Percentiles rank a stretch among this genome's conserved stretches.
Evolutionary conservation across 2,797 vertebrate genomes (phyloP).

Genomic region (Novumbra hubbsi): DNA sequence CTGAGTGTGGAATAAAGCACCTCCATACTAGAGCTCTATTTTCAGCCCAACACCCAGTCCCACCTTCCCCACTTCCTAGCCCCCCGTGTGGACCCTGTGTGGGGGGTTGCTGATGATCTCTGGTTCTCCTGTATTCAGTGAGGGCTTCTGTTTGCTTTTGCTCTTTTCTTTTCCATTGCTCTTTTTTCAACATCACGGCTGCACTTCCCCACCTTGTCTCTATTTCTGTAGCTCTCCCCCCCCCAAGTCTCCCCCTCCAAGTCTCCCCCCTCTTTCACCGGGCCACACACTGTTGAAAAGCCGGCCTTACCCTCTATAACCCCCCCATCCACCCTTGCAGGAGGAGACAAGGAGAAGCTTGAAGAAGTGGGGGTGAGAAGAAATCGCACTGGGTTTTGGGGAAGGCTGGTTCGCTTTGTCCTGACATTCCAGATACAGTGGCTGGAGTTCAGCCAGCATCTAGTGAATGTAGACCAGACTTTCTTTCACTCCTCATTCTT

Average conservation of each 20-base stretch:
- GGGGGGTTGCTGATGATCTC: conserved; percentile 56
- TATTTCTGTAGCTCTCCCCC: conserved; percentile 9
- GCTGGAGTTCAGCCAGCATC: conserved; percentile 28
- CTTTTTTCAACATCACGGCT: conserved; percentile 36
- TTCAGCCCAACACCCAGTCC: conserved; percentile 34
- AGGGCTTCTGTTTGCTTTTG: conserved; percentile 41
- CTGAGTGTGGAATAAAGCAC: conserved; percentile 12
- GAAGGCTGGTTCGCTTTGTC: conserved; percentile 40
- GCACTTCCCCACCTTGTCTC: conserved; percentile 21
- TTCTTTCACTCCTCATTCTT: no score
- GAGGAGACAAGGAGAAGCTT: not conserved
- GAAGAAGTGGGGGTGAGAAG: conserved; percentile 3
- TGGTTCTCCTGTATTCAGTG: conserved; percentile 23
- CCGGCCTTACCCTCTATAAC: conserved; percentile 14
- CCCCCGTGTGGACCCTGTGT: conserved; percentile 46
- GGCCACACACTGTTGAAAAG: not conserved
- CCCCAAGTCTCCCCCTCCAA: no score
- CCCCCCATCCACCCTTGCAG: not conserved
- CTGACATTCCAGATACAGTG: conserved; percentile 38
- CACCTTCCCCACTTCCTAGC: conserved; percentile 54
- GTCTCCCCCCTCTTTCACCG: conserved; percentile 1
- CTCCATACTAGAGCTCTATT: conserved; percentile 24
- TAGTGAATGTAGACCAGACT: conserved; percentile 23
- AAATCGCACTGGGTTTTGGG: conserved; percentile 39
- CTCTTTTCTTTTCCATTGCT: not conserved